These are phyloP conservation scores for Orchesella cincta DNA, from an alignment of 1,140 invertebrate species.

Conservation along the genomic window DNA sequence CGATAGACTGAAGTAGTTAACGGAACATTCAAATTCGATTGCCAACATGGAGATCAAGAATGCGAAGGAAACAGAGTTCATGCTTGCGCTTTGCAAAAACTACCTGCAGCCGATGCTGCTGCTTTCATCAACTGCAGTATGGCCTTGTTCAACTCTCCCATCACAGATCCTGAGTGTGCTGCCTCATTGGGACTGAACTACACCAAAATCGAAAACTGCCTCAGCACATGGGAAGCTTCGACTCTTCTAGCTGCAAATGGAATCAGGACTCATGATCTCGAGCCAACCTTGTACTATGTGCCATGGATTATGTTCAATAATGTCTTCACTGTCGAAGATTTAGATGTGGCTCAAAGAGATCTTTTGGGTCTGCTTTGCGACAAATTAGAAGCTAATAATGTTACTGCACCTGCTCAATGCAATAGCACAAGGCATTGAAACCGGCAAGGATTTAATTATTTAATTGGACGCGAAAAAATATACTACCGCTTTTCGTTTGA, in stretches of 20 bases:
- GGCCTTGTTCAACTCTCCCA: constrained; percentile 51
- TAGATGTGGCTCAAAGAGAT: constrained; percentile 36
- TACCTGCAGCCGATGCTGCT: not conserved
- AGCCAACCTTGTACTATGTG: constrained; percentile 62
- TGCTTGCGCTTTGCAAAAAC: constrained; percentile 19
- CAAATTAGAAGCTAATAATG: constrained; percentile 8
- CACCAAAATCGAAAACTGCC: constrained; percentile 54
- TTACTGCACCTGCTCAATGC: not conserved
- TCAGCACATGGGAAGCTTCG: constrained; percentile 53
- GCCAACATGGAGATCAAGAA: constrained; percentile 38
- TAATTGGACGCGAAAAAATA: too few relatives aligned
- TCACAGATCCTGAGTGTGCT: constrained; percentile 21
- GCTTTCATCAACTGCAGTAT: constrained; percentile 34
- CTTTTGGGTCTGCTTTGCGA: constrained; percentile 33
- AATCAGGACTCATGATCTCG: constrained; percentile 60
- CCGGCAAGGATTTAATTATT: too few relatives aligned
- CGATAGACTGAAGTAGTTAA: constrained; percentile 28
- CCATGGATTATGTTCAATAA: constrained; percentile 64
- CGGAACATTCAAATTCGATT: constrained; percentile 20
- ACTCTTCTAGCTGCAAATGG: constrained; percentile 62
- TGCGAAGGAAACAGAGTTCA: constrained; percentile 39
- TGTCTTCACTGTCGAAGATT: constrained; percentile 33
- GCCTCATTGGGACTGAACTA: constrained; percentile 55
- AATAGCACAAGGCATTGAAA: too few relatives aligned
- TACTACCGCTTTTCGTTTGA: not conserved